Percentiles rank a stretch among this genome's conserved stretches.
These are phyloP conservation scores for Platichthys stellatus DNA, from an alignment of 2,113 vertebrate species.

Conservation along the genomic window DNA sequence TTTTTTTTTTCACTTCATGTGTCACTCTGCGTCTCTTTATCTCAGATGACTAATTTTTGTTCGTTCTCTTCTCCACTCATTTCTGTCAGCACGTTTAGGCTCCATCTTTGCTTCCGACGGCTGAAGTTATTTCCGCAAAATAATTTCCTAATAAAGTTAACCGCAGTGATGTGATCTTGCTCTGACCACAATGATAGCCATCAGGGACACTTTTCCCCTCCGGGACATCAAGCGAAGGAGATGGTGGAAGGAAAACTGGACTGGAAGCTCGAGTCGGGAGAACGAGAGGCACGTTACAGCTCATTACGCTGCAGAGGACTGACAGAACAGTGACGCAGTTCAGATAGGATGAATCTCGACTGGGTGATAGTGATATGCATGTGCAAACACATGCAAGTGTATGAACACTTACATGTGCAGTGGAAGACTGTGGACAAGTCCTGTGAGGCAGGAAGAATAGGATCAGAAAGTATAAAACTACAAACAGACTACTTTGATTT, in stretches of 20 bases:
- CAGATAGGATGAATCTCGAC: constrained; percentile 30
- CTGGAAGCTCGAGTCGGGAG: constrained; percentile 1
- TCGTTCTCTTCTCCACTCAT: background rate
- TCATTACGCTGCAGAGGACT: constrained; percentile 49
- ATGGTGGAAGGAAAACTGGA: background rate
- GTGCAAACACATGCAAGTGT: background rate
- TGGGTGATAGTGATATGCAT: background rate
- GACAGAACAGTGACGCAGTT: constrained; percentile 34
- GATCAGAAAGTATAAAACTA: background rate
- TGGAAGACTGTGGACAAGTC: background rate
- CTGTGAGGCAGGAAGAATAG: too few species aligned
- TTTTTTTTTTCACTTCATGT: constrained; percentile 1
- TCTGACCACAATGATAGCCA: constrained; percentile 40
- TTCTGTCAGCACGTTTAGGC: background rate
- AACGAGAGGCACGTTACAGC: constrained; percentile 14
- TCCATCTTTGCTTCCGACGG: background rate
- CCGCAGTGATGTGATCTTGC: constrained; percentile 23
- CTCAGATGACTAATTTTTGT: constrained; percentile 14
- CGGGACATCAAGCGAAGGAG: constrained; percentile 23
- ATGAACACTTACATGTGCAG: constrained; percentile 13
- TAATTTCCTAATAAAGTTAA: constrained; percentile 26
- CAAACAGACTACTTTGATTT: background rate
- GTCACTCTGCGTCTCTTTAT: constrained; percentile 13
- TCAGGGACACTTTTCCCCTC: constrained; percentile 27
- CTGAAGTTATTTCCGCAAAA: constrained; percentile 23